Base-by-base conservation (phyloP, 1,140 invertebrate genomes). In the Theocolax elegans region DNA sequence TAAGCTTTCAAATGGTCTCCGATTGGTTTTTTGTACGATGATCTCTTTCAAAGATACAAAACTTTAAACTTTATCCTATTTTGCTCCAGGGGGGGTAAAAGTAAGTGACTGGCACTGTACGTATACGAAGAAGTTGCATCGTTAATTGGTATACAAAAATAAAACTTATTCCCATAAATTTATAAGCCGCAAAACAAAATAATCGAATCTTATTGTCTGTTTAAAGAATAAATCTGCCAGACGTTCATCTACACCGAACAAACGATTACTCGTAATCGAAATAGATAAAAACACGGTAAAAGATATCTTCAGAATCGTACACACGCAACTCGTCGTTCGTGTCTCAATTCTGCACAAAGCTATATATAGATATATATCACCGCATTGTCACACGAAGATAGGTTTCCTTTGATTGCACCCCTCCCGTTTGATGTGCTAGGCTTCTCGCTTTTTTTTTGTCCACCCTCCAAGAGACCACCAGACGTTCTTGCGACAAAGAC, bases 341-440 rank as follows among this genome's bases (percentile, higher is more conserved):
- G 27, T 25, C 44, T 66, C 51, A 66, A 66, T 66, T n/a, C n/a
- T 12, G 64, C 42, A 78, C 76, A 74, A 77, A 77, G 76, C 76
- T 77, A 76, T 77, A 72, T 67, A 72, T 58, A 38, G 19, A 27
- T 19, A n/a, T n/a, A n/a, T n/a, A n/a, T n/a, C n/a, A n/a, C 67
- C 65, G 71, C 75, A 79, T 78, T 78, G 74, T 77, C 74, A 60
- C 13, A 1, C 71, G 62, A 78, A 78, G 74, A 79, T 77, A 77
- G 77, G 72, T 76, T 80, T 75, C 71, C 74, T 79, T 77, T 75
- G 75, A 79, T 77, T 80, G 77, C 75, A 15, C 25, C 40, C 25
- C n/a, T 27, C 13, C 58, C 17, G 27, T 49, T 49, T 49, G 19
- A 49, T 38, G 54, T 48, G 21, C 1, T 6, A 12, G 42, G 54